phyloP scores from a whole-genome alignment of 1,140 invertebrate genomes.

The Halesus radiatus region DNA sequence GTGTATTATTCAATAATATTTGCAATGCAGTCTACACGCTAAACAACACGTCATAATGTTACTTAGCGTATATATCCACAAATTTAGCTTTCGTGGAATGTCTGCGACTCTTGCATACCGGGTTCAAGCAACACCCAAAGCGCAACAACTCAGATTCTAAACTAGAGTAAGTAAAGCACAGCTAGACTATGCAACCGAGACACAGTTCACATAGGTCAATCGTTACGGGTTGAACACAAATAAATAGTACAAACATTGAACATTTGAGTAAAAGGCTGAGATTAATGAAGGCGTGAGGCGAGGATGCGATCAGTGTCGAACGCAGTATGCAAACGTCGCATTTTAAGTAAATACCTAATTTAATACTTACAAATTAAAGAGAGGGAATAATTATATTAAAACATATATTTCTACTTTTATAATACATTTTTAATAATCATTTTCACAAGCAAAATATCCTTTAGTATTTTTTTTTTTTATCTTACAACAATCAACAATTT shows the following conservation, averaged over 20 bases:
- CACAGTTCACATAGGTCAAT: no score
- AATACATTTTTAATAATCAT: conserved; percentile 45
- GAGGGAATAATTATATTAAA: conserved; percentile 16
- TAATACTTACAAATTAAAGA: conserved; percentile 37
- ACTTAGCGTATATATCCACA: conserved; percentile 6
- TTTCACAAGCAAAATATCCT: conserved; percentile 48
- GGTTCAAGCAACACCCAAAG: not conserved
- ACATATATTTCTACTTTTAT: conserved; percentile 42
- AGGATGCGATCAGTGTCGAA: not conserved
- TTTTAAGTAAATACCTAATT: conserved; percentile 41
- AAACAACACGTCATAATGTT: conserved; percentile 45
- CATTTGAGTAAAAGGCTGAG: no score
- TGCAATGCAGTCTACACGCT: conserved; percentile 57
- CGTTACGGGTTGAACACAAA: no score
- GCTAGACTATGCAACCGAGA: no score
- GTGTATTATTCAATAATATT: conserved; percentile 57
- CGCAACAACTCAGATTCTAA: no score
- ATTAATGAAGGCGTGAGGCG: no score
- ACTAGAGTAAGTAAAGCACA: no score
- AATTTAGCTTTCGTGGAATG: not conserved
- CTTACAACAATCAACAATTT: conserved; percentile 50
- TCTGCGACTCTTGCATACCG: not conserved
- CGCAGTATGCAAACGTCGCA: conserved; percentile 15
- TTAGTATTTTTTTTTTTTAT: conserved; percentile 29
- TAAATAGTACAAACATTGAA: no score